A percentile compares a stretch with the other conserved stretches of the same genome.
These are phyloP conservation scores for Sebastes reedi DNA, from an alignment of 2,797 vertebrate genomes.

Conservation along the genomic window DNA sequence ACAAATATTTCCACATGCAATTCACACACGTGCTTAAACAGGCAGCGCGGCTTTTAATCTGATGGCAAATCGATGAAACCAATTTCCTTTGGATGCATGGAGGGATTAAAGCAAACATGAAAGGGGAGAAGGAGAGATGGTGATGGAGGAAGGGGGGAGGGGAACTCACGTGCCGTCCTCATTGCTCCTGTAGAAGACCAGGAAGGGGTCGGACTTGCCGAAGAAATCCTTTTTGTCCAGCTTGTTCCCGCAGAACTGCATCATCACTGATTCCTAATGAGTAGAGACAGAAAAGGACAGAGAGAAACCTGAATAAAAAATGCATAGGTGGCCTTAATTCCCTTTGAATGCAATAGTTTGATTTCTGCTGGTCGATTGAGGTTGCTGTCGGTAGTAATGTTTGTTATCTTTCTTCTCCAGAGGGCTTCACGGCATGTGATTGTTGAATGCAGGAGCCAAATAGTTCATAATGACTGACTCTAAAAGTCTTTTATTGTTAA, in stretches of 20 bases:
- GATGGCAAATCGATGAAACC: slow-evolving; percentile 64
- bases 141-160: background rate
- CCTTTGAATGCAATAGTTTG: background rate
- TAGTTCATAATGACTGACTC: background rate
- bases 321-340: background rate
- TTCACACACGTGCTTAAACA: slow-evolving; percentile 34
- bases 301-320: too few species aligned
- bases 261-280: slow-evolving; percentile 90
- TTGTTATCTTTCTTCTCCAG: background rate
- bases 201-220: slow-evolving; percentile 93
- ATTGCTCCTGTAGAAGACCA: slow-evolving; percentile 93
- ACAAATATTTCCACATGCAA: slow-evolving; percentile 14
- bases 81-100: slow-evolving; percentile 57
- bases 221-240: slow-evolving; percentile 97
- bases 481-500: background rate
- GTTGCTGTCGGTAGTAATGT: background rate
- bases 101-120: slow-evolving; percentile 34
- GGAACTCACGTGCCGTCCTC: slow-evolving; percentile 91
- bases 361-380: background rate
- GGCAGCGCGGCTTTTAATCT: slow-evolving; percentile 28
- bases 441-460: background rate
- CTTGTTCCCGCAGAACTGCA: slow-evolving; percentile 96
- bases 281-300: background rate
- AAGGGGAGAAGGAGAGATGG: background rate
- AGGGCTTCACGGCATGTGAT: background rate